Percentiles rank a stretch among this genome's conserved stretches.
Evolutionary conservation across 2,797 vertebrate genomes (phyloP).

Genomic region (Eupleurogrammus muticus): DNA sequence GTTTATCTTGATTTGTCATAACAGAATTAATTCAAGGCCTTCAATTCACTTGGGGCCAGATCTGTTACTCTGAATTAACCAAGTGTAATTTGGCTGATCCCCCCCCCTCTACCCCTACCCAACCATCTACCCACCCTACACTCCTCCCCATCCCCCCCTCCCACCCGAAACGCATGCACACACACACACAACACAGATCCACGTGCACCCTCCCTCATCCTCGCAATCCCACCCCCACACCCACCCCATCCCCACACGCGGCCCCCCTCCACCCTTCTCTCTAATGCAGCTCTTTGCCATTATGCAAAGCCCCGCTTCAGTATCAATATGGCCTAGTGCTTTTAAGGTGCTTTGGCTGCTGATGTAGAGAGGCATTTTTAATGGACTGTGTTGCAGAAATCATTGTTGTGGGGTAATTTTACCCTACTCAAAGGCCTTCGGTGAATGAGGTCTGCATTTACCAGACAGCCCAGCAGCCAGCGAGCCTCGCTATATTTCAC

Average conservation of each 20-base stretch:
- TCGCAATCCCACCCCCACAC: conserved; percentile 44
- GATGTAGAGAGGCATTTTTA: conserved; percentile 97
- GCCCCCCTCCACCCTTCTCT: conserved; percentile 50
- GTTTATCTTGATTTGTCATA: conserved; percentile 99
- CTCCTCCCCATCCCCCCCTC: conserved; percentile 43
- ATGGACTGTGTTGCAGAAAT: conserved; percentile 95
- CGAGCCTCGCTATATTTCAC: conserved; percentile 83
- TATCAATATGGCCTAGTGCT: conserved; percentile 97
- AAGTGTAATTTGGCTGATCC: conserved; percentile 97
- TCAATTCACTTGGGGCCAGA: conserved; percentile 99
- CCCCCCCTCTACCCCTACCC: conserved; percentile 47
- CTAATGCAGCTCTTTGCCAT: conserved; percentile 95
- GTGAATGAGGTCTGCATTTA: conserved; percentile 82
- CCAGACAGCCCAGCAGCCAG: conserved; percentile 82
- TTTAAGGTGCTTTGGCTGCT: conserved; percentile 97
- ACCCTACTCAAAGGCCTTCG: conserved; percentile 82
- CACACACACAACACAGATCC: conserved; percentile 55
- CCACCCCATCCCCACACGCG: conserved; percentile 17
- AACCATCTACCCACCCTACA: conserved; percentile 41
- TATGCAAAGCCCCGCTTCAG: conserved; percentile 95
- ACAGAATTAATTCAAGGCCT: conserved; percentile 99
- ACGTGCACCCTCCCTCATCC: conserved; percentile 62
- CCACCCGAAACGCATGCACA: conserved; percentile 65
- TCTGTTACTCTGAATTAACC: conserved; percentile 99
- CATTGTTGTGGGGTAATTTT: conserved; percentile 91